Conservation (phyloP, 1,140 invertebrate species). For the Arctopsyche grandis region DNA sequence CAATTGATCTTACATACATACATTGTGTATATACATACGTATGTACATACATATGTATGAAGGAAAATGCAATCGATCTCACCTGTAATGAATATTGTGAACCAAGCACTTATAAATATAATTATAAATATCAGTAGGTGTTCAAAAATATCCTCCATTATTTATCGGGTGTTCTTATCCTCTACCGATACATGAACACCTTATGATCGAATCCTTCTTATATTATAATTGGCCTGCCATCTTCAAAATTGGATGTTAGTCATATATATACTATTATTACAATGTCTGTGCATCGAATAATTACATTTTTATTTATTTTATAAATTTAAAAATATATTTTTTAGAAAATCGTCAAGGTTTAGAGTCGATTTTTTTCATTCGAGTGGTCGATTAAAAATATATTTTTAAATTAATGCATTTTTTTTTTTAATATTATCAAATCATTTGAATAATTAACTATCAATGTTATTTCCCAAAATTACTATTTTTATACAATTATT, state of each 20-base stretch:
- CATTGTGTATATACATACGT: no score
- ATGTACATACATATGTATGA: no score
- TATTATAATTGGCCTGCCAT: conserved; percentile 33
- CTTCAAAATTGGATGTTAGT: conserved; percentile 39
- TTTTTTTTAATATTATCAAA: not conserved
- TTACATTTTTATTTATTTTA: not conserved
- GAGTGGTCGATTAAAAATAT: not conserved
- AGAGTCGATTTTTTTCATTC: no score
- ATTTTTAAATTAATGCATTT: not conserved
- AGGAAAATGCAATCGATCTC: not conserved
- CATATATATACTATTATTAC: not conserved
- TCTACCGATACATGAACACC: not conserved
- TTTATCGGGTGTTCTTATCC: not conserved
- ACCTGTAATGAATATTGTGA: not conserved
- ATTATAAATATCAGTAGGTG: conserved; percentile 15
- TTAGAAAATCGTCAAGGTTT: not conserved
- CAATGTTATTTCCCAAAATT: not conserved
- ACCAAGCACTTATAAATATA: not conserved
- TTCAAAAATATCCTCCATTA: not conserved
- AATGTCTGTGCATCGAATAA: conserved; percentile 16
- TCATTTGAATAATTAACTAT: not conserved
- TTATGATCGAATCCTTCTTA: conserved; percentile 17
- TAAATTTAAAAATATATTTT: conserved; percentile 17
- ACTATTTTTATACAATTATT: conserved; percentile 2
- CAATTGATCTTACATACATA: no score